phyloP scores from a whole-genome alignment of 2,113 vertebrate species.

The Nannobrachium achirus region DNA sequence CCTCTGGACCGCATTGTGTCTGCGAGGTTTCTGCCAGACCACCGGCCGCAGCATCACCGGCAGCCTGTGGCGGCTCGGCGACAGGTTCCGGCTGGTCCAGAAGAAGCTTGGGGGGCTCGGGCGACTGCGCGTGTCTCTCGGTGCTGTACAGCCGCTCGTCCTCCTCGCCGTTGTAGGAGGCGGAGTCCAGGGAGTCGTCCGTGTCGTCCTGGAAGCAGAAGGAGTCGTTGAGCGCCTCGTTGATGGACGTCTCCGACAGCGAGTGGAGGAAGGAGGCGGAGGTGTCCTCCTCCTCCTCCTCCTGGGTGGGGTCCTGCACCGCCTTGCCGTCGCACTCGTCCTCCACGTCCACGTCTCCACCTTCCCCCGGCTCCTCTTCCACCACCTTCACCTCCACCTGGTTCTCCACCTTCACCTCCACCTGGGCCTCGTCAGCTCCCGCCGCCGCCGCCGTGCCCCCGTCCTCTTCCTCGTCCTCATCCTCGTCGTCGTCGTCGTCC shows the following conservation, averaged over 20 bases:
- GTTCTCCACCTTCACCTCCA: slow-evolving; percentile 77
- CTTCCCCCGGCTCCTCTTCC: slow-evolving; percentile 45
- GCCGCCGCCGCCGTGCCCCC: slow-evolving; percentile 42
- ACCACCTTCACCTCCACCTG: slow-evolving; percentile 44
- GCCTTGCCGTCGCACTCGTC: slow-evolving; percentile 50
- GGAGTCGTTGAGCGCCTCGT: slow-evolving; percentile 89
- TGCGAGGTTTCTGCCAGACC: slow-evolving; percentile 32
- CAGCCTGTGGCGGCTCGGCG: slow-evolving; percentile 13
- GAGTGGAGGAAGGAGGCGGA: slow-evolving; percentile 92
- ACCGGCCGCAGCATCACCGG: slow-evolving; percentile 2
- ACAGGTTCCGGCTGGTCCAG: slow-evolving; percentile 35
- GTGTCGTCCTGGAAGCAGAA: slow-evolving; percentile 93
- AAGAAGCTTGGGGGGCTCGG: slow-evolving; percentile 51
- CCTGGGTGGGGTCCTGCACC: slow-evolving; percentile 64
- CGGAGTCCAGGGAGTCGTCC: slow-evolving; percentile 91
- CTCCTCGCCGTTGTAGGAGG: slow-evolving; percentile 89
- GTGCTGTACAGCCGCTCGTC: slow-evolving; percentile 87
- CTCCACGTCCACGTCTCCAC: slow-evolving; percentile 26
- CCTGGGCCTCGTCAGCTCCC: slow-evolving; percentile 71
- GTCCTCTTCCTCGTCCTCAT: slow-evolving; percentile 62
- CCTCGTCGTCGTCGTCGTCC: slow-evolving; percentile 66
- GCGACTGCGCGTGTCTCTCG: slow-evolving; percentile 84
- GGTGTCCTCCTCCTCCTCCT: slow-evolving; percentile 81
- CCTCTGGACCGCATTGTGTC: slow-evolving; percentile 16
- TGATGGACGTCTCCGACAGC: slow-evolving; percentile 92